phyloP scores from a whole-genome alignment of 37 sponge, comb jelly and placozoan species.

The Eunapius fragilis region DNA sequence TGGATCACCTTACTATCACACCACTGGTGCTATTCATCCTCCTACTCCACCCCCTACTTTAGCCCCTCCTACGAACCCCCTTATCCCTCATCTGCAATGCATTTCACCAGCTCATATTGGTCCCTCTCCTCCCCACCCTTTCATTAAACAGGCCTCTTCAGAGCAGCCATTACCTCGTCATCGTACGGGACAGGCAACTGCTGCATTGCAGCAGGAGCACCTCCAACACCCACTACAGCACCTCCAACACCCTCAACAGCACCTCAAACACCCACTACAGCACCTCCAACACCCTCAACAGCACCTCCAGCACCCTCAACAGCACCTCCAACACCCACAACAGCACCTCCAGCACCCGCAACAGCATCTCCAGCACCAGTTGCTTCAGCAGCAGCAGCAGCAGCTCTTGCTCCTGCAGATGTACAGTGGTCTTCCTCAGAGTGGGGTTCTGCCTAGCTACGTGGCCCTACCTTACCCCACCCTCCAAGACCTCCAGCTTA shows the following conservation, averaged over 20 bases:
- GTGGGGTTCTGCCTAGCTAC: slow-evolving; percentile 15
- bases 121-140: too few species aligned
- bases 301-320: neutral
- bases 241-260: slow-evolving; percentile 1
- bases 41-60: too few species aligned
- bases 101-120: too few species aligned
- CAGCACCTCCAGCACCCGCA: neutral
- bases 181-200: neutral
- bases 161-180: neutral
- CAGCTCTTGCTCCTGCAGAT: slow-evolving; percentile 23
- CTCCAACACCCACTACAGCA: neutral
- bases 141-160: neutral
- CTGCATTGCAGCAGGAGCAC: neutral
- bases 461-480: slow-evolving; percentile 49
- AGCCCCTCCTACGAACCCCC: too few species aligned
- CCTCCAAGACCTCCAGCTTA: slow-evolving; percentile 43
- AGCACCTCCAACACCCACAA: neutral
- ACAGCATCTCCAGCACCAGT: neutral
- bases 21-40: too few species aligned
- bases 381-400: slow-evolving; percentile 28
- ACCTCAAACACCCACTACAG: neutral
- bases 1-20: too few species aligned
- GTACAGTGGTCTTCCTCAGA: slow-evolving; percentile 20
- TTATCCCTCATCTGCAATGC: too few species aligned
- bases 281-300: slow-evolving; percentile 8